Conservation (phyloP, 1,140 invertebrate genomes). For the Caenorhabditis inopinata region DNA sequence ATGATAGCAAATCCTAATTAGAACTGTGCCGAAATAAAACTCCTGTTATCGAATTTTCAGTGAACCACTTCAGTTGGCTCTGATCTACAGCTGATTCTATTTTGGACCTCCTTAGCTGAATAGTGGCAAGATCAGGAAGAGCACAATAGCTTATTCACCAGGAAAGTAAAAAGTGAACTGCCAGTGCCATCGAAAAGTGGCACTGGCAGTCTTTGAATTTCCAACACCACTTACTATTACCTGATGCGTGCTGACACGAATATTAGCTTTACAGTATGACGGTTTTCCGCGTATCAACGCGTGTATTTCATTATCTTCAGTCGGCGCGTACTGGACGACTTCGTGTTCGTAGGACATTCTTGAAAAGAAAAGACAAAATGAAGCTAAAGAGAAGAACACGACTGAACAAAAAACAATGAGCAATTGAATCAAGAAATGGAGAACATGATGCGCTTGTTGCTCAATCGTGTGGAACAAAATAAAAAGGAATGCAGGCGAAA, state of each 20-base stretch:
- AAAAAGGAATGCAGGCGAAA: neutral
- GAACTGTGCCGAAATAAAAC: no score
- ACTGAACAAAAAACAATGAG: neutral
- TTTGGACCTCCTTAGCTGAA: no score
- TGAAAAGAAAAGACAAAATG: neutral
- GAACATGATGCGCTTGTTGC: constrained; percentile 4
- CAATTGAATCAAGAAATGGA: neutral
- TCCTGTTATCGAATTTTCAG: no score
- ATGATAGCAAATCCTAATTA: no score
- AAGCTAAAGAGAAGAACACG: neutral
- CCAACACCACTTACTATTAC: neutral
- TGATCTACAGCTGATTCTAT: no score
- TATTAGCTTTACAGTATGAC: constrained; percentile 19
- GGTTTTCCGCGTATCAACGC: constrained; percentile 26
- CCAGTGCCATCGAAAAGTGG: no score
- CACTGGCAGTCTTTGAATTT: no score
- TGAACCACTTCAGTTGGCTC: no score
- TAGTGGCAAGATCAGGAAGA: no score
- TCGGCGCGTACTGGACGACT: neutral
- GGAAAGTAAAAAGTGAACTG: no score
- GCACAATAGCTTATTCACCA: no score
- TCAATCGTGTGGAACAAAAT: neutral
- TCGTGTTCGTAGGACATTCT: constrained; percentile 20
- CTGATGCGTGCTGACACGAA: constrained; percentile 1
- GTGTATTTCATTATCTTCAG: constrained; percentile 25